These are phyloP conservation scores for Leptinotarsa tumamoca DNA, from an alignment of 2,888 invertebrate species.

Conservation along the genomic window DNA sequence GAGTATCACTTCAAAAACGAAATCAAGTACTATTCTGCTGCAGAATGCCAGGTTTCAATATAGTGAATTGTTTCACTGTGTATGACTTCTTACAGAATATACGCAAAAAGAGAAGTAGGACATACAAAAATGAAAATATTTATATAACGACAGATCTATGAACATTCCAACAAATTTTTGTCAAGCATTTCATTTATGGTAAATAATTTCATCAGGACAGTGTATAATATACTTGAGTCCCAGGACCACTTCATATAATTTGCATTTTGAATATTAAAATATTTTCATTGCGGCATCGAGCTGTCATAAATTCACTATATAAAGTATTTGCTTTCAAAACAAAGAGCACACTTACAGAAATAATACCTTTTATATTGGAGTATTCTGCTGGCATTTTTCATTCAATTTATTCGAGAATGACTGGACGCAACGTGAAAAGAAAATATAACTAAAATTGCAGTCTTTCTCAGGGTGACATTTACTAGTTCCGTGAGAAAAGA, in stretches of 20 bases:
- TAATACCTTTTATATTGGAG: neutral
- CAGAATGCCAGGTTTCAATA: too few species aligned
- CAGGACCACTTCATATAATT: slow-evolving; percentile 41
- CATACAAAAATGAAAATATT: too few species aligned
- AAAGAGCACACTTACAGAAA: neutral
- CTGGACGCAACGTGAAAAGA: too few species aligned
- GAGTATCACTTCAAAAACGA: neutral
- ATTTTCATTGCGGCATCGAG: slow-evolving; percentile 40
- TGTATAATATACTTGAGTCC: neutral
- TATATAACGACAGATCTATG: neutral
- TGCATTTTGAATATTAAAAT: slow-evolving; percentile 47
- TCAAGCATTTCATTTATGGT: neutral
- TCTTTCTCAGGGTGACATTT: too few species aligned
- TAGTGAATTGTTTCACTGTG: too few species aligned
- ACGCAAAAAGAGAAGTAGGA: too few species aligned
- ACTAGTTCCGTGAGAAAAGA: too few species aligned
- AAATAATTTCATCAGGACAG: neutral
- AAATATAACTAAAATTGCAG: too few species aligned
- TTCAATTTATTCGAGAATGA: neutral
- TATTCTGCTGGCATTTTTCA: neutral
- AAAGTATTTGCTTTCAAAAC: slow-evolving; percentile 39
- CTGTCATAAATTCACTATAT: slow-evolving; percentile 42
- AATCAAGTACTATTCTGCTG: too few species aligned
- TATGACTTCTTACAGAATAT: too few species aligned
- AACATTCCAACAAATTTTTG: too few species aligned